Percentiles rank a stretch among this genome's conserved stretches.
phyloP scores from a whole-genome alignment of 92 coral and sea anemone genomes.

The Metridium senile region DNA sequence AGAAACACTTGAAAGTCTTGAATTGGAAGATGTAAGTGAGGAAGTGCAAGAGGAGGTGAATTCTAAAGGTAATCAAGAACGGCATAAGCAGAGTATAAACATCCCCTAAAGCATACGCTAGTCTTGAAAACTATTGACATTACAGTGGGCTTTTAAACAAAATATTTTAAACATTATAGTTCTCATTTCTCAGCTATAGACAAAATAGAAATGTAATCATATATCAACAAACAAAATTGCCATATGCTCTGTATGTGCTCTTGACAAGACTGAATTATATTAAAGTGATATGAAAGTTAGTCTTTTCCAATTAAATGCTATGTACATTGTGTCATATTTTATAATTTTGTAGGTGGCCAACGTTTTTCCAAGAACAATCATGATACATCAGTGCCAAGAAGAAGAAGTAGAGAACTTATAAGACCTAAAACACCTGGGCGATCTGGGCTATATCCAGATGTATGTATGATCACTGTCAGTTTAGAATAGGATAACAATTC shows the following conservation, averaged over 20 bases:
- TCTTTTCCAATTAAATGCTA: too few species aligned
- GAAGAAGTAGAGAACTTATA: slow-evolving; percentile 36
- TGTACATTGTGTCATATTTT: not conserved
- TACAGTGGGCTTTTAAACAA: too few species aligned
- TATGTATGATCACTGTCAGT: slow-evolving; percentile 4
- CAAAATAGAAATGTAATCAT: too few species aligned
- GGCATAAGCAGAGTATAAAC: too few species aligned
- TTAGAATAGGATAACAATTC: not conserved
- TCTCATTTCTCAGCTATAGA: too few species aligned
- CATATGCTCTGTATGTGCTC: too few species aligned
- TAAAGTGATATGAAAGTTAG: too few species aligned
- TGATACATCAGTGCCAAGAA: not conserved
- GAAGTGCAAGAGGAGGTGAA: slow-evolving; percentile 49
- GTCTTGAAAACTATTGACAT: too few species aligned
- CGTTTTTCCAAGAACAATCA: not conserved
- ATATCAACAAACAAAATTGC: too few species aligned
- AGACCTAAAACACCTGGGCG: slow-evolving; percentile 46
- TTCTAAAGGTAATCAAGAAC: slow-evolving; percentile 31
- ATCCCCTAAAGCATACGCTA: too few species aligned
- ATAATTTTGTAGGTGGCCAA: not conserved
- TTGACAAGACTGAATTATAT: too few species aligned
- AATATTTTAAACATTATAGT: too few species aligned
- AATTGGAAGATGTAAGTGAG: slow-evolving; percentile 64
- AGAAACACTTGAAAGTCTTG: slow-evolving; percentile 28
- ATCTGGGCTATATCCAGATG: slow-evolving; percentile 20